Evolutionary conservation across 1,140 invertebrate genomes (phyloP), one percentile per base, ranked within the genome.

Genomic region (Harlomillsia oculata): DNA sequence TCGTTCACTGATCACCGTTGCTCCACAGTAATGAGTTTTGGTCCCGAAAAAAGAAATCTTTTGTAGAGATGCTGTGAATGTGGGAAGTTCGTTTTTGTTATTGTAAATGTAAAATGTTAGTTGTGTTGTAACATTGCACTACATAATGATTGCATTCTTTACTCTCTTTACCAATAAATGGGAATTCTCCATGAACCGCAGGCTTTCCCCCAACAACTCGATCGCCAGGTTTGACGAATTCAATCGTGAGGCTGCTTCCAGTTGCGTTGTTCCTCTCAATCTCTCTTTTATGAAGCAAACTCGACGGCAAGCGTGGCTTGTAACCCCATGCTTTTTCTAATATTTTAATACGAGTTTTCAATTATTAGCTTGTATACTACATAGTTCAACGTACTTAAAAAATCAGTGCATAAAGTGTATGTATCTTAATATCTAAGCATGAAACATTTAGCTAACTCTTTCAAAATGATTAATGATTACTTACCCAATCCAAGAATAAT

Each of bases 141-240:
- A n/a, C n/a, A n/a, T n/a, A n/a, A n/a, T n/a, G n/a, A n/a, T n/a
- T n/a, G n/a, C n/a, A n/a, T n/a, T n/a, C n/a, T n/a, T n/a, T n/a
- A n/a, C n/a, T n/a, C n/a, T n/a, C n/a, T n/a, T n/a, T n/a, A n/a
- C n/a, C n/a, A n/a, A n/a, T n/a, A n/a, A 62, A 65, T 5, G 64
- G 64, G 30, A 65, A 58, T 58, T 62, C 64, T 34, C 60, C 64
- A 46, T 62, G 60, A 4, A 60, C 63, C 14, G 64, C 64, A 5
- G 55, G 60, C 40, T 60, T 57, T 25, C 63, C 58, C 32, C 58
- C 58, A 2, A 54, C 52, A 37, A 60, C 34, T 39, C 51, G 41
- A 29, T 54, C 46, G 18, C 52, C 52, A 9, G 58, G 39, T 29
- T 48, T 48, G n/a, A 49, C 43, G 51, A 57, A 44, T 53, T 52